These are phyloP conservation scores for Mustela lutreola DNA, from an alignment of 2,113 vertebrate species.

Conservation along the genomic window DNA sequence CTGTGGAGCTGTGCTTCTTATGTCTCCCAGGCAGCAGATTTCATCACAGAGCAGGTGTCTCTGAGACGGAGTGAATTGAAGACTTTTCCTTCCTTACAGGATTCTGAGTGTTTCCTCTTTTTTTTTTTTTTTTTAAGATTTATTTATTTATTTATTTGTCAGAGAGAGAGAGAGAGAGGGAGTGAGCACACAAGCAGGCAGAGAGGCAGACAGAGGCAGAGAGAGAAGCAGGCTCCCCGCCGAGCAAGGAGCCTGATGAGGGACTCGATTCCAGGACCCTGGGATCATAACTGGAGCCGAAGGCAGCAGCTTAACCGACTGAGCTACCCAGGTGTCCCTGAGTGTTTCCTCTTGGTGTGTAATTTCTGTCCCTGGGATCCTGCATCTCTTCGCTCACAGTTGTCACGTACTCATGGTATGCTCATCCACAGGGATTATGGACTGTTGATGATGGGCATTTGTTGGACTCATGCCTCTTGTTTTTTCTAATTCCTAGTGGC, in stretches of 20 bases:
- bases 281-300: too few relatives aligned
- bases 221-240: too few relatives aligned
- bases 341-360: neutral
- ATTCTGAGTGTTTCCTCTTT: conserved; percentile 30
- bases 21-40: neutral
- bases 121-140: too few relatives aligned
- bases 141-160: too few relatives aligned
- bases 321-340: neutral
- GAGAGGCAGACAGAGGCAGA: too few relatives aligned
- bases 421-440: neutral
- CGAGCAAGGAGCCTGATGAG: too few relatives aligned
- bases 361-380: neutral
- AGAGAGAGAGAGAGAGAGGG: too few relatives aligned
- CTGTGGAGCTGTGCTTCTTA: neutral
- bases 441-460: neutral
- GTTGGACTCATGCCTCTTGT: neutral
- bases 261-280: too few relatives aligned
- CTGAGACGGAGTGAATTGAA: neutral
- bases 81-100: neutral
- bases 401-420: neutral
- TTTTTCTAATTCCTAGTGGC: neutral
- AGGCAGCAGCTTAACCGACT: too few relatives aligned
- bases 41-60: conserved; percentile 10
- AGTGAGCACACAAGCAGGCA: too few relatives aligned
- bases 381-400: neutral